Conservation (phyloP, 2,888 invertebrate genomes). For the Lymantria dispar region DNA sequence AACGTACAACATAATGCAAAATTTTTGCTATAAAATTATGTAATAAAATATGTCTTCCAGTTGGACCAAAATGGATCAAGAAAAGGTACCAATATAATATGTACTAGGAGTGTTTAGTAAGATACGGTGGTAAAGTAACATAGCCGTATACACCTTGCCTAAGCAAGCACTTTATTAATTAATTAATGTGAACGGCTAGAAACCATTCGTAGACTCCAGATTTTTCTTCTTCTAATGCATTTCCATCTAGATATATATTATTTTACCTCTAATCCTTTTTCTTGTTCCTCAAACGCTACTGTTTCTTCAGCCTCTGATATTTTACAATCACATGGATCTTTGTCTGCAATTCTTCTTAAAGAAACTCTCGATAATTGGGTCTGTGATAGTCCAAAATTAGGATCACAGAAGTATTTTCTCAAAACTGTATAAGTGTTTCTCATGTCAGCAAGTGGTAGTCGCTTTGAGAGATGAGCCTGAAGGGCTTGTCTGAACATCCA, state of each 20-base stretch:
- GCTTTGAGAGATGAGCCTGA: constrained; percentile 48
- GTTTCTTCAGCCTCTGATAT: constrained; percentile 53
- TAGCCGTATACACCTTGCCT: no score
- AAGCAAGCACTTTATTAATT: no score
- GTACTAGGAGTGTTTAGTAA: no score
- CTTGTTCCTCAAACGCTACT: constrained; percentile 38
- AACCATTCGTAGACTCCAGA: no score
- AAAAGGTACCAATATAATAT: no score
- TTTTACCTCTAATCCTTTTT: constrained; percentile 39
- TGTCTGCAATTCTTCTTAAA: constrained; percentile 40
- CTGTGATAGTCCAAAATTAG: constrained; percentile 62
- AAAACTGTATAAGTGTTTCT: constrained; percentile 42
- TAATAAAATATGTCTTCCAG: no score
- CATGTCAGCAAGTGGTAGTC: constrained; percentile 41
- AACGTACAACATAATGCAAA: no score
- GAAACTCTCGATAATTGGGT: constrained; percentile 45
- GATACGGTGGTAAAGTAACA: no score
- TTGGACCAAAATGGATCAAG: no score
- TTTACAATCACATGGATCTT: constrained; percentile 63
- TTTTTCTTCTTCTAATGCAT: neutral
- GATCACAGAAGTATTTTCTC: constrained; percentile 58
- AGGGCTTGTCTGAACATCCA: constrained; percentile 75
- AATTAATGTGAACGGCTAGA: no score
- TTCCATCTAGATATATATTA: neutral
- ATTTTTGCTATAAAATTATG: no score